These are phyloP conservation scores for Trachymyrmex cornetzi DNA, from an alignment of 1,140 invertebrate species.

Conservation along the genomic window DNA sequence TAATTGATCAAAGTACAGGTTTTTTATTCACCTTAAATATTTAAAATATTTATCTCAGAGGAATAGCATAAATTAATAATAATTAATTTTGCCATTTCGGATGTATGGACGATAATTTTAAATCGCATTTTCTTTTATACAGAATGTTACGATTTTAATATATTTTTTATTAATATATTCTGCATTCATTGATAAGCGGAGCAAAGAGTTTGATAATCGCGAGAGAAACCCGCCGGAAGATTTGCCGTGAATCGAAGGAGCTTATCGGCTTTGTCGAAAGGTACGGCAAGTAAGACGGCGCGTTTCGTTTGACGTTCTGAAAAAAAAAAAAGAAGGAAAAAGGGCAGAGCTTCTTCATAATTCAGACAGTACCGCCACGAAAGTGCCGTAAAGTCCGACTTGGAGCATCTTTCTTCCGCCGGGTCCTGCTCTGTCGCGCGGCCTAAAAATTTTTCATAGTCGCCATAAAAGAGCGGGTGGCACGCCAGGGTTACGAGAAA, in stretches of 20 bases:
- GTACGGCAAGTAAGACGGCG: not conserved
- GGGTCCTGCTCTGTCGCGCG: conserved; percentile 33
- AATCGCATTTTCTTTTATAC: not conserved
- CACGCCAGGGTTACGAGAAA: conserved; percentile 71
- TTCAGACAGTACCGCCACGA: conserved; percentile 48
- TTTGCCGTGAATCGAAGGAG: conserved; percentile 32
- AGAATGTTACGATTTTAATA: not conserved
- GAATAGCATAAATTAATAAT: not conserved
- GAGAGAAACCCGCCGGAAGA: conserved; percentile 29
- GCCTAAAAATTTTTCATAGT: conserved; percentile 72
- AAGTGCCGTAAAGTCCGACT: conserved; percentile 45
- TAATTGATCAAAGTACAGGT: not conserved
- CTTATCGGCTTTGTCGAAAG: conserved; percentile 38
- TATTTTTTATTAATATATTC: conserved; percentile 18
- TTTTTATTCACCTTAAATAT: not conserved
- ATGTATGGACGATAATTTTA: not conserved
- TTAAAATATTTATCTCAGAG: not conserved
- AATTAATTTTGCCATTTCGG: not conserved
- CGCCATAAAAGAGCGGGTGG: conserved; percentile 59
- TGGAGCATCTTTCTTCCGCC: conserved; percentile 25
- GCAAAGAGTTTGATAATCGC: conserved; percentile 21
- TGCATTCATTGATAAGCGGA: conserved; percentile 2
- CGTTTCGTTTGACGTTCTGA: conserved; percentile 22
- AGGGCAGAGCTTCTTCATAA: conserved; percentile 51
- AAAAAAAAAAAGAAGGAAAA: not conserved